Evolutionary conservation across 2,888 invertebrate genomes (phyloP).

Genomic region (Aethes cnicana): DNA sequence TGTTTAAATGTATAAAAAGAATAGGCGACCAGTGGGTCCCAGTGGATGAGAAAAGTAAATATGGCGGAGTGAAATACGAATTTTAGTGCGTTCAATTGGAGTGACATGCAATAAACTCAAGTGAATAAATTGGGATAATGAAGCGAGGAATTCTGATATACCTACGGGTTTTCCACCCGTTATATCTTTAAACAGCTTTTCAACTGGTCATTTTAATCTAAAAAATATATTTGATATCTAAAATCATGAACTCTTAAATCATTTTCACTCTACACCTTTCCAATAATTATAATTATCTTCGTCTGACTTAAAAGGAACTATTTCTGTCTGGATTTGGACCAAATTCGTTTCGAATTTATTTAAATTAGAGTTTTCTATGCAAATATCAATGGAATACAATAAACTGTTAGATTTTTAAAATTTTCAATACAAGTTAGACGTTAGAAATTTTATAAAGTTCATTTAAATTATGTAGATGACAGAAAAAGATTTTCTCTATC

Average conservation of each 20-base stretch:
- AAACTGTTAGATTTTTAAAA: conserved; percentile 42
- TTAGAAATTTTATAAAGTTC: conserved; percentile 19
- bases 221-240: too few relatives aligned
- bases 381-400: conserved; percentile 44
- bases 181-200: too few relatives aligned
- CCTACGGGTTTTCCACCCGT: too few relatives aligned
- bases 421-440: conserved; percentile 29
- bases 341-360: conserved; percentile 70
- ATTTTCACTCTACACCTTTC: not conserved
- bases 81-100: too few relatives aligned
- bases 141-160: too few relatives aligned
- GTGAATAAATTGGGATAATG: too few relatives aligned
- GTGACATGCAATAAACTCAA: too few relatives aligned
- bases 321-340: conserved; percentile 64
- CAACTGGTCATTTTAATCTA: too few relatives aligned
- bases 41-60: too few relatives aligned
- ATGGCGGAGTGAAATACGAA: too few relatives aligned
- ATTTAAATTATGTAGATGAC: conserved; percentile 1
- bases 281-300: conserved; percentile 4
- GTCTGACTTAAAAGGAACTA: conserved; percentile 29
- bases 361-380: conserved; percentile 56
- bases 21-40: too few relatives aligned
- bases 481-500: not conserved
- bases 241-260: not conserved
- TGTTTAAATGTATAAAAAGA: too few relatives aligned